Evolutionary conservation across 1,140 invertebrate genomes (phyloP).

Genomic region (Metaphire vulgaris): DNA sequence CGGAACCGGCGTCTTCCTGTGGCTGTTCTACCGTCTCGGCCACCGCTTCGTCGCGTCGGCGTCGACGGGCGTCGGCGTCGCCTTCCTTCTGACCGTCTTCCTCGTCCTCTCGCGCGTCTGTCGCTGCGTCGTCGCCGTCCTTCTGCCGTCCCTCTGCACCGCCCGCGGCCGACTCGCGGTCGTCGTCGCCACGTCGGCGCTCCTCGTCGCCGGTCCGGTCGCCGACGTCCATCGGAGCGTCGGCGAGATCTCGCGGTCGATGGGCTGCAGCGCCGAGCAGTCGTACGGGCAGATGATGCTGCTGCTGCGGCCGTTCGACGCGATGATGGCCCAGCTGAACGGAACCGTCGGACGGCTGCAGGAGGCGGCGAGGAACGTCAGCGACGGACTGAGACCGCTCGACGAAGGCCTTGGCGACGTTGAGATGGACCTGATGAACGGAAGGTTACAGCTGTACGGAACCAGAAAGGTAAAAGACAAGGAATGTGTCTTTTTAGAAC

Average conservation of each 20-base stretch:
- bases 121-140: conserved; percentile 20
- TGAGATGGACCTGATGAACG: conserved; percentile 15
- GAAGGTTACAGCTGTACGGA: conserved; percentile 7
- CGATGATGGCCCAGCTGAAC: conserved; percentile 30
- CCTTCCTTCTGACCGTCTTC: conserved; percentile 13
- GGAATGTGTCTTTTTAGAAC: no score
- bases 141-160: conserved; percentile 26
- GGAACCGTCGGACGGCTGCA: conserved; percentile 18
- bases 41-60: conserved; percentile 23
- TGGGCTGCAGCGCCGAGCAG: conserved; percentile 25
- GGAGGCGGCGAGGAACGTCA: conserved; percentile 9
- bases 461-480: conserved; percentile 1
- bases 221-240: conserved; percentile 27
- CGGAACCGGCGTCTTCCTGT: conserved; percentile 15
- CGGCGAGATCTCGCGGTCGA: conserved; percentile 26
- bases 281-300: conserved; percentile 26
- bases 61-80: neutral
- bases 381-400: conserved; percentile 18
- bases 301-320: conserved; percentile 26
- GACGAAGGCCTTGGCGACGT: conserved; percentile 18
- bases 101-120: conserved; percentile 17
- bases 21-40: conserved; percentile 24
- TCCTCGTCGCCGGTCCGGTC: conserved; percentile 26
- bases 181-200: conserved; percentile 15
- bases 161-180: conserved; percentile 17